Conservation (phyloP, 2,113 vertebrate species). For the Herpailurus yagouaroundi region DNA sequence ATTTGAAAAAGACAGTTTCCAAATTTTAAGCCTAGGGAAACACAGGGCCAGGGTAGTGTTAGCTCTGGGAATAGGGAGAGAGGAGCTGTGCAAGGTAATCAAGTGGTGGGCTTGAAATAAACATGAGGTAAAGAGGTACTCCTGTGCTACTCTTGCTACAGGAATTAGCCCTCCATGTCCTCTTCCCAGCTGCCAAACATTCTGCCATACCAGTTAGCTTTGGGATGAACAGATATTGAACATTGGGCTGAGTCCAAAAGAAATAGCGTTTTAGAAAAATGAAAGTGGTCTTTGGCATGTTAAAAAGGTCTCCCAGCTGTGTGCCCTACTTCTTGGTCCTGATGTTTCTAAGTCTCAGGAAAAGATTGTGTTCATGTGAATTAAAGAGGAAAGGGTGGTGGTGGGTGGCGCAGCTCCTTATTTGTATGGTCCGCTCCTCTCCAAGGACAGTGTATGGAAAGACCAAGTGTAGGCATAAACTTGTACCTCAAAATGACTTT, state of each 20-base stretch:
- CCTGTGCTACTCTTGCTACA: not conserved
- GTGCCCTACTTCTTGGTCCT: not conserved
- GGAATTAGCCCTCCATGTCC: not conserved
- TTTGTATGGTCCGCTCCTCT: not conserved
- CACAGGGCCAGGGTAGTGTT: not conserved
- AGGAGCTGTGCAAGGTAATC: not conserved
- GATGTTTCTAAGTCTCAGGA: slow-evolving; percentile 1
- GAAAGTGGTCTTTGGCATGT: not conserved
- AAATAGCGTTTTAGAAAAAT: not conserved
- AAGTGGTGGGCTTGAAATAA: slow-evolving; percentile 10
- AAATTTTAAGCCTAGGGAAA: slow-evolving; percentile 23
- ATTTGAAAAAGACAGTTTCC: slow-evolving; percentile 33
- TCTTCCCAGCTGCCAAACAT: not conserved
- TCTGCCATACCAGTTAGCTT: slow-evolving; percentile 2
- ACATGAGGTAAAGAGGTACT: not conserved
- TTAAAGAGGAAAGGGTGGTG: not conserved
- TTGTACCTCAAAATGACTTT: not conserved
- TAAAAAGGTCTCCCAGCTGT: not conserved
- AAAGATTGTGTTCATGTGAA: not conserved
- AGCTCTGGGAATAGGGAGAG: not conserved
- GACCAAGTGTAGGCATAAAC: not conserved
- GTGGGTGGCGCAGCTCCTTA: not conserved
- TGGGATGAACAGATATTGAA: not conserved
- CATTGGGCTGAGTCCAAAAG: not conserved
- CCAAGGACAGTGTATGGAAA: not conserved